Percentiles rank a stretch among this genome's conserved stretches.
Conservation (phyloP, 1,140 invertebrate genomes). For the Papilio machaon region DNA sequence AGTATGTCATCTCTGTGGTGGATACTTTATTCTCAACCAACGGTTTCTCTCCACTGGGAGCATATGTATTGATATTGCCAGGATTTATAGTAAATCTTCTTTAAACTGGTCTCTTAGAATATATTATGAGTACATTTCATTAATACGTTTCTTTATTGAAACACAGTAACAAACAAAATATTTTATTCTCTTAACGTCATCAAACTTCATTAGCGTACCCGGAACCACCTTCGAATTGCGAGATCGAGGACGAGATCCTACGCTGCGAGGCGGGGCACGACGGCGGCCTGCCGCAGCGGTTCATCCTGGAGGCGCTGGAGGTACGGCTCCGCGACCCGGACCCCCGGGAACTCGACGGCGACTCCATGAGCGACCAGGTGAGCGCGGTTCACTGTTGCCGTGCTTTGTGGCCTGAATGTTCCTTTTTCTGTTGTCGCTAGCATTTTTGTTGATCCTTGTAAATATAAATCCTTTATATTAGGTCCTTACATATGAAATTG, state of each 20-base stretch:
- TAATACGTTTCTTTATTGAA: too few species aligned
- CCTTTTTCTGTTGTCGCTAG: neutral
- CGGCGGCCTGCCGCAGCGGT: slow-evolving; percentile 91
- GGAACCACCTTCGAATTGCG: slow-evolving; percentile 87
- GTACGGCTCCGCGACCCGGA: slow-evolving; percentile 83
- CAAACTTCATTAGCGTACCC: slow-evolving; percentile 82
- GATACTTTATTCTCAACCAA: too few species aligned
- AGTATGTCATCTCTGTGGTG: too few species aligned
- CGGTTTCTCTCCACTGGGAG: too few species aligned
- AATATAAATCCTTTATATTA: too few species aligned
- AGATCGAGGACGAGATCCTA: slow-evolving; percentile 86
- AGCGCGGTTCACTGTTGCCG: slow-evolving; percentile 49
- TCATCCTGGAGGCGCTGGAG: slow-evolving; percentile 90
- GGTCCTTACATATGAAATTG: too few species aligned
- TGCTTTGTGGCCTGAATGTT: slow-evolving; percentile 22
- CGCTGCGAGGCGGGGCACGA: slow-evolving; percentile 90
- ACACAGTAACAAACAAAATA: neutral
- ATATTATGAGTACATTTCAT: too few species aligned
- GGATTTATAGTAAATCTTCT: too few species aligned
- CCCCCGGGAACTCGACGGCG: slow-evolving; percentile 75
- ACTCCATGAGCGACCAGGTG: slow-evolving; percentile 84
- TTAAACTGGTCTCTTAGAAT: too few species aligned
- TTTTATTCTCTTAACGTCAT: neutral
- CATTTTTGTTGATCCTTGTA: neutral
- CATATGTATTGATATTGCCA: too few species aligned